Evolutionary conservation across 2,888 invertebrate genomes (phyloP), one percentile per base, ranked within the genome.

Genomic region (Octodonta nipae): DNA sequence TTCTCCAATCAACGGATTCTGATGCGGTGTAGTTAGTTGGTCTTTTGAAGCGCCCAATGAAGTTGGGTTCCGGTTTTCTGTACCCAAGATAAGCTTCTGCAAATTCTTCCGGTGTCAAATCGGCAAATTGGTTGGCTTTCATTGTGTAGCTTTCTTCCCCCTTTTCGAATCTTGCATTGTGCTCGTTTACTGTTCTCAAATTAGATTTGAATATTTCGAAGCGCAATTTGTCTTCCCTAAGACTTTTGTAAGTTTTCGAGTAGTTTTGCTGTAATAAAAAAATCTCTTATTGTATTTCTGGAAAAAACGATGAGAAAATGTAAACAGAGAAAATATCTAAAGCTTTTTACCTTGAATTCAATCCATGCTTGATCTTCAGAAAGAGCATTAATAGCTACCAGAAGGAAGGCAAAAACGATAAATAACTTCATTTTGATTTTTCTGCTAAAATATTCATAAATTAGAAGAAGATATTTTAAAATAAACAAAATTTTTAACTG

Each of bases 171-270:
- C 11, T 29, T 8, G 25, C 26, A 13, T 34, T 34, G 11, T 34
- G 34, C 12, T 29, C 30, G 10, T 34, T 30, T 11, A 34, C 30
- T 13, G 13, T 30, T 6, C 34, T 8, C 15, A 34, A 17, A 13
- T 34, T 34, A 13, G 5, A 15, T 30, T 34, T 29, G 30, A 34
- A 34, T 5, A 34, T 34, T 15, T 17, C 12, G 34, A 26, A 34
- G 12, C 34, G 34, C 3, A 25, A 13, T 11, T 15, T 30, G 7
- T 34, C 34, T 13, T 34, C 34, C 11, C 15, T 30, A 11, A 34
- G 16, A n/a, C 30, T 34, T 5, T 14, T 10, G 29, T 34, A 34
- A 12, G 30, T 25, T 28, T 33, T 33, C 8, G 30, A 30, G 25
- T 34, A 30, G 12, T 22, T 14, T 26, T 17, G 12, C 34, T n/a